A percentile compares a stretch with the other conserved stretches of the same genome.
These are phyloP conservation scores for Melanotaenia pygmaea DNA, from an alignment of 2,797 vertebrate genomes.

Conservation along the genomic window DNA sequence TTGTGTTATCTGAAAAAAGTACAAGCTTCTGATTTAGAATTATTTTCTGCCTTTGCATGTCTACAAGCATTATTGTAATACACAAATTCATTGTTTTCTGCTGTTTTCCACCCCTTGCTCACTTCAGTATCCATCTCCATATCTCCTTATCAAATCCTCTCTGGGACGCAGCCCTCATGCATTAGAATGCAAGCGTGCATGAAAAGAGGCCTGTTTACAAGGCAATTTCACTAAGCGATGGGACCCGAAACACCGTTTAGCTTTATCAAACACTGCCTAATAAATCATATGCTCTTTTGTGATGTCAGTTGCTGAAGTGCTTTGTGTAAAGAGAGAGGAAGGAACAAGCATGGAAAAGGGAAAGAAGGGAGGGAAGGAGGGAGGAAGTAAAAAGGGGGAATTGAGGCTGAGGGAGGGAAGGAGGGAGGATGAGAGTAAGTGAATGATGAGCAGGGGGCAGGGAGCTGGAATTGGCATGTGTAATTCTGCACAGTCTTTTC, in stretches of 20 bases:
- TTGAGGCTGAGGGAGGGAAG: slow-evolving; percentile 33
- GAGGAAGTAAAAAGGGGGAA: slow-evolving; percentile 38
- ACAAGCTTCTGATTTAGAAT: slow-evolving; percentile 19
- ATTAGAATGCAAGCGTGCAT: slow-evolving; percentile 80
- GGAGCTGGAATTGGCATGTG: slow-evolving; percentile 89
- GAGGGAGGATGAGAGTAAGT: slow-evolving; percentile 55
- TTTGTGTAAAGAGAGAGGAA: slow-evolving; percentile 79
- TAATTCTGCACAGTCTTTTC: slow-evolving; percentile 97
- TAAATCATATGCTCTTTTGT: slow-evolving; percentile 98
- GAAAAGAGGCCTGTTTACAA: slow-evolving; percentile 85
- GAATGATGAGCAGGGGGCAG: slow-evolving; percentile 65
- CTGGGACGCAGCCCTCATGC: slow-evolving; percentile 77
- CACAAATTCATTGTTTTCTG: slow-evolving; percentile 31
- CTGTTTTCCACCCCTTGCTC: slow-evolving; percentile 54
- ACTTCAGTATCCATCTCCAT: slow-evolving; percentile 71
- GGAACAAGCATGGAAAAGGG: slow-evolving; percentile 47
- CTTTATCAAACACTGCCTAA: slow-evolving; percentile 93
- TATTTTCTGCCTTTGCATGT: not conserved
- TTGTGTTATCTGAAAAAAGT: not conserved
- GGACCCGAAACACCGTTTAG: slow-evolving; percentile 89
- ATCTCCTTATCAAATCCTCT: slow-evolving; percentile 82
- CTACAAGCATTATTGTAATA: slow-evolving; percentile 29
- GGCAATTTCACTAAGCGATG: slow-evolving; percentile 92
- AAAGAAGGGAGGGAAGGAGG: slow-evolving; percentile 34
- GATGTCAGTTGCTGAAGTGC: slow-evolving; percentile 92